phyloP scores from a whole-genome alignment of 2,888 invertebrate genomes.

The Cataglyphis albicans region DNA sequence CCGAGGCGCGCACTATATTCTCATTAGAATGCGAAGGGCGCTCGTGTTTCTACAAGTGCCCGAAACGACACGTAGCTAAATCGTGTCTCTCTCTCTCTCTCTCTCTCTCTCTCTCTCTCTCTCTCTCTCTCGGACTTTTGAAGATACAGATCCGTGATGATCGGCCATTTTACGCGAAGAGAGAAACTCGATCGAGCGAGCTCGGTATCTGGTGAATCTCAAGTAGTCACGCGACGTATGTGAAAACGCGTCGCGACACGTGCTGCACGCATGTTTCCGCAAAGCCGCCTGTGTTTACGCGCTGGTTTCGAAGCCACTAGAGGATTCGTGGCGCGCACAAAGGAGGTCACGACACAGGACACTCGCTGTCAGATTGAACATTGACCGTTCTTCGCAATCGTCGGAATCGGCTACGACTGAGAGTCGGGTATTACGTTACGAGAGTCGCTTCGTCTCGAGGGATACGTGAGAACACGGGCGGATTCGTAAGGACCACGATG shows the following conservation, averaged over 20 bases:
- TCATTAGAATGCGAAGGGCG: conserved; percentile 45
- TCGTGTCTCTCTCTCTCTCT: neutral
- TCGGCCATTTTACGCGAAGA: conserved; percentile 41
- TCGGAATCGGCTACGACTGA: conserved; percentile 33
- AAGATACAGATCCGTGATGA: neutral
- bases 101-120: neutral
- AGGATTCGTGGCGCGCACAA: conserved; percentile 50
- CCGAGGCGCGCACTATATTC: conserved; percentile 44
- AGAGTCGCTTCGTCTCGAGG: conserved; percentile 62
- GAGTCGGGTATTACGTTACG: conserved; percentile 76
- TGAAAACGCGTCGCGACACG: conserved; percentile 72
- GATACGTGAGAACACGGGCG: conserved; percentile 74
- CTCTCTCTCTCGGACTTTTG: neutral
- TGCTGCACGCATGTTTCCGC: conserved; percentile 78
- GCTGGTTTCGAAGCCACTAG: conserved; percentile 46
- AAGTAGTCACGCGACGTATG: conserved; percentile 35
- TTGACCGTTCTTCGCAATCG: conserved; percentile 76
- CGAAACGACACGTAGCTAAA: neutral
- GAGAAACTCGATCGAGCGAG: conserved; percentile 56
- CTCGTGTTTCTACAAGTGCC: conserved; percentile 11
- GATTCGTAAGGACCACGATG: conserved; percentile 64
- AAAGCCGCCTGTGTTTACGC: conserved; percentile 68
- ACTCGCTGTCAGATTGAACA: conserved; percentile 80
- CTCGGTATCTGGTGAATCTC: conserved; percentile 63
- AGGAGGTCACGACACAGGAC: conserved; percentile 71